Evolutionary conservation across 2,888 invertebrate species (phyloP), one percentile per base, ranked within the genome.

Genomic region (Ferdinandea cuprea): DNA sequence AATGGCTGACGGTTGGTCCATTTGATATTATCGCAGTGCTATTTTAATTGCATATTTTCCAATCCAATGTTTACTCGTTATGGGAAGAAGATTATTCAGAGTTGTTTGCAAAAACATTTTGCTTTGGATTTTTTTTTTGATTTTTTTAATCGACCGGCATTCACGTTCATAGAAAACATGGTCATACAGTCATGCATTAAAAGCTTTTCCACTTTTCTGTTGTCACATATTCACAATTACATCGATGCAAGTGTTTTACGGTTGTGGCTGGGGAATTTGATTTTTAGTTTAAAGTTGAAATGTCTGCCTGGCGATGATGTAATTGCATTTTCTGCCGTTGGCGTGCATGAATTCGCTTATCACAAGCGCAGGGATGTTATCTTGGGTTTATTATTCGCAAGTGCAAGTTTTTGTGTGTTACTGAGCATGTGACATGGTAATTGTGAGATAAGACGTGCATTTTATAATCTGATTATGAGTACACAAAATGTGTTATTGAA

Each of bases 321-420:
- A 76, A 76, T 76, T 25, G 58, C 58, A 61, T 28, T 73, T 44
- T 59, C 44, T 4, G 2, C 2, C 3, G 25, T 25, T 25, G 25
- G 25, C 25, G 25, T 5, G 25, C 11, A 52, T 52, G 59, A 74
- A 65, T 74, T 65, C 52, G 52, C 58, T 59, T 58, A 44, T 59
- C 44, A 30, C 42, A 15, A 50, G 59, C 44, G 42, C 74, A 74
- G 76, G 59, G 76, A 76, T 68, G 68, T 52, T 1, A 46, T 44
- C 48, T 28, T 7, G 7, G 5, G 21, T 11, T 50, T 15, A 15
- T 32, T 9, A 2, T 15, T 28, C 0, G 35, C 6, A 1, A 0
- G 1, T 3, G 3, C 1, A n/a, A 54, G 11, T 35, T 32, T 44
- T 15, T n/a, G n/a, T n/a, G n/a, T 32, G 8, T 1, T 54, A 0